A percentile compares a stretch with the other conserved stretches of the same genome.
phyloP scores from a whole-genome alignment of 2,113 vertebrate species.

The Perca schrenkii region DNA sequence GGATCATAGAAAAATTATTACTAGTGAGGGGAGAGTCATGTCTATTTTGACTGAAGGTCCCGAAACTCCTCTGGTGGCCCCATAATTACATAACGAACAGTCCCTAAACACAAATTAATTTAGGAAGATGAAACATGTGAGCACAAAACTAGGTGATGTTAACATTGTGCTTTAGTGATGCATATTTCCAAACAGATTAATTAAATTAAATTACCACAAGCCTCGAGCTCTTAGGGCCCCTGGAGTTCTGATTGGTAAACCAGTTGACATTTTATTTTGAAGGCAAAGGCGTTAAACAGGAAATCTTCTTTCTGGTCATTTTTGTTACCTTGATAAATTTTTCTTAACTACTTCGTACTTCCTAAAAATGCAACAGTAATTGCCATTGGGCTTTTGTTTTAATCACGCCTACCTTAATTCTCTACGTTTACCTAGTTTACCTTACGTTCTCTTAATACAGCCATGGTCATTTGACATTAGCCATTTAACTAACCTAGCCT shows the following conservation, averaged over 20 bases:
- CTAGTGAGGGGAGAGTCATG: no score
- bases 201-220: neutral
- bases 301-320: neutral
- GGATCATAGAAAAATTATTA: no score
- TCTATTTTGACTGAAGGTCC: no score
- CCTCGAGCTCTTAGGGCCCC: neutral
- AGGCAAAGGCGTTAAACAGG: neutral
- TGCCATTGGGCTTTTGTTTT: constrained; percentile 12
- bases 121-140: no score
- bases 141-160: no score
- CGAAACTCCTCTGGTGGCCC: no score
- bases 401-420: neutral
- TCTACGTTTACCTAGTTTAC: no score
- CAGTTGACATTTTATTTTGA: constrained; percentile 36
- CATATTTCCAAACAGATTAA: neutral
- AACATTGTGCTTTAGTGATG: neutral
- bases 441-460: no score
- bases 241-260: neutral
- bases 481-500: no score
- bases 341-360: neutral
- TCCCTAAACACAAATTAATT: no score
- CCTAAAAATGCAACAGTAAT: neutral
- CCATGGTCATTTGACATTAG: no score
- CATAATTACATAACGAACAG: no score
- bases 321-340: neutral